A percentile compares a stretch with the other conserved stretches of the same genome.
Evolutionary conservation across 2,888 invertebrate species (phyloP).

Genomic region (Listrodromus nycthemerus): DNA sequence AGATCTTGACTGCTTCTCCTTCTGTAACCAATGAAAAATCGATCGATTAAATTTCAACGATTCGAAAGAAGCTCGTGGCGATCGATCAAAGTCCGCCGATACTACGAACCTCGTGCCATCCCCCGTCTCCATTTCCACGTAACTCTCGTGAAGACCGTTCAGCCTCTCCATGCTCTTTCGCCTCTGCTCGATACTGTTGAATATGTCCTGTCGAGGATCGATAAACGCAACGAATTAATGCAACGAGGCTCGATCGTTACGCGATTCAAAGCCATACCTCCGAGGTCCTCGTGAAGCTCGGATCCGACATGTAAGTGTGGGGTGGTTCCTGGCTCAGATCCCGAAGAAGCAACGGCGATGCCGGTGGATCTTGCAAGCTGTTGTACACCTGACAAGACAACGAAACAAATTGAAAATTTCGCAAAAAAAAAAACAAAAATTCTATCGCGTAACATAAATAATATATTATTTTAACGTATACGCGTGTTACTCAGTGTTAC

Average conservation of each 20-base stretch:
- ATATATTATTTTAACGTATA: no score
- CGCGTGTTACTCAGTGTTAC: no score
- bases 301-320: constrained; percentile 78
- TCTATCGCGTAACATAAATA: no score
- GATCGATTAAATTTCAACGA: constrained; percentile 1
- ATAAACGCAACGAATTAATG: background rate
- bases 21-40: constrained; percentile 61
- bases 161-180: constrained; percentile 81
- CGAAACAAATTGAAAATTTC: no score
- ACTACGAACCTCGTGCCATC: constrained; percentile 74
- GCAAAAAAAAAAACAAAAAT: no score
- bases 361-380: constrained; percentile 82
- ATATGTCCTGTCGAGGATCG: constrained; percentile 77
- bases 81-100: background rate
- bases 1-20: constrained; percentile 79
- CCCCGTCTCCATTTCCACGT: constrained; percentile 74
- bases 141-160: constrained; percentile 79
- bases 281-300: constrained; percentile 82
- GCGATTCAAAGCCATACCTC: constrained; percentile 73
- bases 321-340: constrained; percentile 78
- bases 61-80: background rate
- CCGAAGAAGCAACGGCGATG: constrained; percentile 80
- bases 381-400: constrained; percentile 83
- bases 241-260: background rate
- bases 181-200: constrained; percentile 81